Evolutionary conservation across 2,797 vertebrate species (phyloP), one percentile per base, ranked within the genome.

Genomic region (Melanotaenia boesemani): DNA sequence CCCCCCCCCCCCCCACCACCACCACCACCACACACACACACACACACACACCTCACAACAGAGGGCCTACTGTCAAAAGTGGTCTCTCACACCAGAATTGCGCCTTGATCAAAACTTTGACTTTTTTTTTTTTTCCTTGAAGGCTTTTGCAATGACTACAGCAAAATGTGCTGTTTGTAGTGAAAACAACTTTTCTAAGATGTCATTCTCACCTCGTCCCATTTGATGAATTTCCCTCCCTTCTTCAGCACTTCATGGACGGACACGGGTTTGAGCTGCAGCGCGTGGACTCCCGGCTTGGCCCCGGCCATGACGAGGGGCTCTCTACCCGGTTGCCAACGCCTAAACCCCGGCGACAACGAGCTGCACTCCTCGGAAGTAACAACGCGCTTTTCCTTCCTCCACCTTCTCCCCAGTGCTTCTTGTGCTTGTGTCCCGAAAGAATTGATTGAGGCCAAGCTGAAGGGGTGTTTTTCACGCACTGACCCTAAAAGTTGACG

Each of bases 151-250:
- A 50, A 8, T 48, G 18, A 48, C 16, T 8, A 20, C 7, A n/a
- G 7, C 1, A n/a, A 44, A 44, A 5, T 44, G 46, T 16, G 36
- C 36, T 10, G 7, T 63, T 37, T 60, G n/a, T 2, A 1, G 15
- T 24, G 24, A 37, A 20, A 46, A 15, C 15, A 54, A 28, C 20
- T n/a, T 24, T 48, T 37, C n/a, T 37, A 37, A 71, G 63, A n/a
- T 28, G 22, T 32, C 41, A 1, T 30, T 55, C 91, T 96, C 91
- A 98, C 97, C 96, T 98, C 97, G 78, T 98, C 97, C 97, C 96
- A 98, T 82, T 97, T 97, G 93, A 98, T 93, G 92, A 98, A 98
- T 81, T 98, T 98, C 83, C 95, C 96, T 34, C 97, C 97, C 60
- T 86, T 93, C 76, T 94, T 94, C 22, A 98, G 93, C 32, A 78